Conservation (phyloP, 92 coral and sea anemone species). For the Phenganax stokvisi region DNA sequence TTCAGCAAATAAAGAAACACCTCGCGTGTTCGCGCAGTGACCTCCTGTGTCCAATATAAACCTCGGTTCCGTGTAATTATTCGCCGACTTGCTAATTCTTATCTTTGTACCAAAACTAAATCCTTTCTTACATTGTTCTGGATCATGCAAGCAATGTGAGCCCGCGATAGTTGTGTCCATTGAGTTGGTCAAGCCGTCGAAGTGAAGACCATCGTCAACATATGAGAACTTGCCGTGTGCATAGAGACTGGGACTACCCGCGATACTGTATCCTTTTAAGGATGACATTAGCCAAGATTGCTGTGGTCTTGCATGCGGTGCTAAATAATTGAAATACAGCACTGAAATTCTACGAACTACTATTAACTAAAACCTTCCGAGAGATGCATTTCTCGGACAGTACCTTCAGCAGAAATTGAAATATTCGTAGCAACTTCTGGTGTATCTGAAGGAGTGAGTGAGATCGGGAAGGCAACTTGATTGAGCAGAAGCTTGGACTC, state of each 20-base stretch:
- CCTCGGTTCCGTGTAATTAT: conserved; percentile 57
- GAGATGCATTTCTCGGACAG: not conserved
- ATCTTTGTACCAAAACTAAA: conserved; percentile 74
- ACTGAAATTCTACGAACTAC: not conserved
- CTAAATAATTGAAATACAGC: conserved; percentile 38
- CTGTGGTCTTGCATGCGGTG: conserved; percentile 81
- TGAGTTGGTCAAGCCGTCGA: conserved; percentile 59
- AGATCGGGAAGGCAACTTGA: conserved; percentile 54
- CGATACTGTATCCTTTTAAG: conserved; percentile 49
- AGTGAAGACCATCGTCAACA: conserved; percentile 59
- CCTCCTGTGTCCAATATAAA: conserved; percentile 90
- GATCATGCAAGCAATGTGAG: conserved; percentile 57
- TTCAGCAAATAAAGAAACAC: conserved; percentile 68
- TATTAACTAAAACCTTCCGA: not conserved
- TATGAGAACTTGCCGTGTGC: conserved; percentile 58
- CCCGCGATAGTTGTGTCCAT: conserved; percentile 55
- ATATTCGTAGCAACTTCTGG: conserved; percentile 63
- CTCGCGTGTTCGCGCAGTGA: conserved; percentile 62
- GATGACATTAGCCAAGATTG: conserved; percentile 92
- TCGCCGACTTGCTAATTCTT: conserved; percentile 44
- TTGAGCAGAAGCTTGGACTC: conserved; percentile 57
- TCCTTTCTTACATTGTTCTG: conserved; percentile 63
- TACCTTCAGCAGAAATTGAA: conserved; percentile 90
- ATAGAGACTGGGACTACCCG: conserved; percentile 68
- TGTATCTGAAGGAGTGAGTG: conserved; percentile 63